A percentile compares a stretch with the other conserved stretches of the same genome.
Evolutionary conservation across 2,888 invertebrate genomes (phyloP).

Genomic region (Synanthedon andrenaeformis): DNA sequence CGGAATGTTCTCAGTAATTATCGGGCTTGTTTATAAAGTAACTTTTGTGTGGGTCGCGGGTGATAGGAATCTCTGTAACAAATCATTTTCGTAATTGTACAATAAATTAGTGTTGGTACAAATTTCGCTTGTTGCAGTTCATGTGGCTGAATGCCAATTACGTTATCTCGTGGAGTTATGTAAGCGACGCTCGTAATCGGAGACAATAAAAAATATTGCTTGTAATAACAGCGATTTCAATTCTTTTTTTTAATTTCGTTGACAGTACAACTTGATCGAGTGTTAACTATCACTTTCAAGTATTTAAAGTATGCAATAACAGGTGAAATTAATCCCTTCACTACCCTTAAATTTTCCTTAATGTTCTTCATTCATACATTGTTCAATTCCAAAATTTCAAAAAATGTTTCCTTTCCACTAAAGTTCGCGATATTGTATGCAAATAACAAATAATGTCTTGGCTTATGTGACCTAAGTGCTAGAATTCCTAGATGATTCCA

Average conservation of each 20-base stretch:
- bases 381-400: too few relatives aligned
- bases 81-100: slow-evolving; percentile 36
- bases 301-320: too few relatives aligned
- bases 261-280: too few relatives aligned
- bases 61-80: slow-evolving; percentile 25
- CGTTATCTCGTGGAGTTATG: neutral
- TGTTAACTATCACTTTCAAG: too few relatives aligned
- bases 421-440: too few relatives aligned
- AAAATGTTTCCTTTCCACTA: too few relatives aligned
- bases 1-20: slow-evolving; percentile 24
- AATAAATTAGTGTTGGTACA: slow-evolving; percentile 25
- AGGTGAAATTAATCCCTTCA: too few relatives aligned
- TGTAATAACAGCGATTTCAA: neutral
- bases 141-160: neutral
- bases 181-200: neutral
- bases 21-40: slow-evolving; percentile 18
- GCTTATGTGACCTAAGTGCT: too few relatives aligned
- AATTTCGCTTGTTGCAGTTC: neutral
- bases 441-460: too few relatives aligned
- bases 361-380: too few relatives aligned
- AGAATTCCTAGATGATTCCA: too few relatives aligned
- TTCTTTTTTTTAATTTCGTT: neutral
- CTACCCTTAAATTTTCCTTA: too few relatives aligned
- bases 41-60: slow-evolving; percentile 17
- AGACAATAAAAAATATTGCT: neutral